Base-by-base conservation (phyloP, 2,888 invertebrate genomes). In the Bellardia pandia region DNA sequence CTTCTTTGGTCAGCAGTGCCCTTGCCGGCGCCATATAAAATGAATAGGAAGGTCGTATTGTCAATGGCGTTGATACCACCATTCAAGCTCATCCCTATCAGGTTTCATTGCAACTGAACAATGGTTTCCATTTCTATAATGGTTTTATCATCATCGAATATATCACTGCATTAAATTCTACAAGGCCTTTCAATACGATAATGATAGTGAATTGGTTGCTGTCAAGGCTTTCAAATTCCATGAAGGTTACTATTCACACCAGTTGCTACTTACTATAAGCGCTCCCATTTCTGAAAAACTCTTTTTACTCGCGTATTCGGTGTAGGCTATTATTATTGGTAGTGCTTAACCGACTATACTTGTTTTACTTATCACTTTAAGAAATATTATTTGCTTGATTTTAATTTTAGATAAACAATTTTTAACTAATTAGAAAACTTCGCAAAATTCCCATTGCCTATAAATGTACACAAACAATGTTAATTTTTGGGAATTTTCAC, bases 51-150 rank as follows among this genome's bases (percentile, higher is more conserved):
- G 93, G 93, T 0, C 90, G 93, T 79, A 94, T 94, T 79, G 94
- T 94, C 3, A 94, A 94, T 30, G 94, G 94, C 7, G 89, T 89
- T 33, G 85, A 88, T 23, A 92, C 92, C n/a, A 88, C 90, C 5
- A 94, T 94, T 74, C 90, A 91, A 37, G 89, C 90, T 3, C 92
- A 92, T 88, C 94, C 94, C 11, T 94, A 93, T 79, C 94, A 94
- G 92, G 92, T 94, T 0, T 94, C 94, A 0, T 84, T 94, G 8
- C 92, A 92, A 79, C 86, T 89, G 5, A 78, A 89, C 6, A 62
- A 14, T 51, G 92, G 91, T 8, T 88, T 78, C 30, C 94, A 94
- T 82, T 92, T 92, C 88, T 94, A 94, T 72, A 94, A 94, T 23
- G 94, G 93, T 48, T 92, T 93, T 23, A 90, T 94, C 74, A 91